Evolutionary conservation across 2,113 vertebrate genomes (phyloP).

Genomic region (Tragelaphus strepsiceros): DNA sequence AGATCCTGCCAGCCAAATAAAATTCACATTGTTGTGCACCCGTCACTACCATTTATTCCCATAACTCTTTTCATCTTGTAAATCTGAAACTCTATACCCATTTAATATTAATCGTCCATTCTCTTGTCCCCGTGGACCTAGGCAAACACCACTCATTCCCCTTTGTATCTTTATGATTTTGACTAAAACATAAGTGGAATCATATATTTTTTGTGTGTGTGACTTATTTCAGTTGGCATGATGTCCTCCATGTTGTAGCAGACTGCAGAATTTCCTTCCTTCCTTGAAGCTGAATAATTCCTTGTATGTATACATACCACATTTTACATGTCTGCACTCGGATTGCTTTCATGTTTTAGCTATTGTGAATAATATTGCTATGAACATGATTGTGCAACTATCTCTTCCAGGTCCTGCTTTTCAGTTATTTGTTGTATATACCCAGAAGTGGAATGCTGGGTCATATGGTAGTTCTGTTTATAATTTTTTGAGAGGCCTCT

Average conservation of each 20-base stretch:
- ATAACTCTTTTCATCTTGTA: neutral
- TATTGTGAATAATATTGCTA: neutral
- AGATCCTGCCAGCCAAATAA: neutral
- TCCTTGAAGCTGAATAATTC: neutral
- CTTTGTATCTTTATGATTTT: neutral
- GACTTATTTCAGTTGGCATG: neutral
- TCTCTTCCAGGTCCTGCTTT: neutral
- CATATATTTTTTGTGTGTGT: neutral
- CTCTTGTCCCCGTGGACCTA: neutral
- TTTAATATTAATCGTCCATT: neutral
- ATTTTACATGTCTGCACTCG: neutral
- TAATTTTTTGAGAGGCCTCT: neutral
- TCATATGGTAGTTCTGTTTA: neutral
- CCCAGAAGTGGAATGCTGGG: neutral
- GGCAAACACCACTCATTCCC: neutral
- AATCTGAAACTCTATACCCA: neutral
- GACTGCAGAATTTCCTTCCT: neutral
- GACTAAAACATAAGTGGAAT: neutral
- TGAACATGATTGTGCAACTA: neutral
- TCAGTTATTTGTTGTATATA: neutral
- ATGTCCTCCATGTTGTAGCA: neutral
- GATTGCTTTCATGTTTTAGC: neutral
- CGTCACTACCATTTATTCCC: neutral
- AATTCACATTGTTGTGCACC: neutral
- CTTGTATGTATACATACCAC: neutral